phyloP scores from a whole-genome alignment of 2,797 vertebrate genomes.

The Scolopax rusticola region DNA sequence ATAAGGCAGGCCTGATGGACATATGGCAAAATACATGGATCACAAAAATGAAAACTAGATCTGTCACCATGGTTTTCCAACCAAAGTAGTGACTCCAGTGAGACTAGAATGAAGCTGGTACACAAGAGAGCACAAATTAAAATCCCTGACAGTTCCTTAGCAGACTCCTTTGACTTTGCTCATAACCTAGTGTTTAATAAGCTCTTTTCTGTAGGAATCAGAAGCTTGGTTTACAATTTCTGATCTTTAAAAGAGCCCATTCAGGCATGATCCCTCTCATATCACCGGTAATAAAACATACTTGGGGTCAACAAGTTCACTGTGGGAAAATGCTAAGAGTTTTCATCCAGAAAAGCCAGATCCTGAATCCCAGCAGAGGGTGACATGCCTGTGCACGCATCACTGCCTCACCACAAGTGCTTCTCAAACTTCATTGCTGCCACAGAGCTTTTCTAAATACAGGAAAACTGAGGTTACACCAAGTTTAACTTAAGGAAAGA shows the following conservation, averaged over 20 bases:
- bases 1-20: neutral
- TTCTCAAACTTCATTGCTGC: neutral
- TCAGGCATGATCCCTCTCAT: neutral
- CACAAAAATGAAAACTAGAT: neutral
- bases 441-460: neutral
- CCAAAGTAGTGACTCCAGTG: neutral
- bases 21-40: neutral
- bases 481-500: conserved; percentile 6
- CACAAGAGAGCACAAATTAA: neutral
- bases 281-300: neutral
- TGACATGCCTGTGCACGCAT: neutral
- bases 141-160: neutral
- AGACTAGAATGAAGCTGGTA: neutral
- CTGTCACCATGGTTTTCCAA: neutral
- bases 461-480: neutral
- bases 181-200: neutral
- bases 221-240: neutral
- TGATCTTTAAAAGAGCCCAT: neutral
- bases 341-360: conserved; percentile 1
- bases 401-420: neutral
- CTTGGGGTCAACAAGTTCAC: neutral
- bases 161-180: neutral
- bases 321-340: neutral
- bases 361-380: conserved; percentile 4
- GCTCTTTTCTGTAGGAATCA: neutral